Evolutionary conservation across 2,888 invertebrate genomes (phyloP).

Genomic region (Idaea dimidiata): DNA sequence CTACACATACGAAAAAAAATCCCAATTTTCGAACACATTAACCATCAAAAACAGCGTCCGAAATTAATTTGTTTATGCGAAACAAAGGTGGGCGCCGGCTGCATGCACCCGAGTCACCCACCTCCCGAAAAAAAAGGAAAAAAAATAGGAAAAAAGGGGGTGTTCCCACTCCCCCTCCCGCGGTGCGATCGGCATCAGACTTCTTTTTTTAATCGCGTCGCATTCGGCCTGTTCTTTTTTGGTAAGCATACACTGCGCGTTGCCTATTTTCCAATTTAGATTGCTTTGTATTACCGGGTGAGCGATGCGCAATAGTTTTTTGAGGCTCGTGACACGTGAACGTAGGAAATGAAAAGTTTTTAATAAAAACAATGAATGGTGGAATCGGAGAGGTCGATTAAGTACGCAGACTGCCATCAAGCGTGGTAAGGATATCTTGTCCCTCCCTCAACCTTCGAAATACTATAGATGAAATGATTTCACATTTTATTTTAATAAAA

Average conservation of each 20-base stretch:
- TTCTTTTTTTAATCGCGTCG: constrained; percentile 82
- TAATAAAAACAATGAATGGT: constrained; percentile 38
- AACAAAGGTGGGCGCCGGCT: constrained; percentile 79
- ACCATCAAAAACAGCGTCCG: constrained; percentile 78
- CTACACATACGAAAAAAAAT: constrained; percentile 37
- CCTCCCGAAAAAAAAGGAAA: constrained; percentile 75
- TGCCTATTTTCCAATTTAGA: constrained; percentile 82
- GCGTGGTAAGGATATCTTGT: background rate
- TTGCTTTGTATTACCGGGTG: constrained; percentile 80
- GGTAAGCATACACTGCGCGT: constrained; percentile 80
- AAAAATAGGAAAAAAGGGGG: constrained; percentile 66
- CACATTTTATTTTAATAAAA: too few relatives aligned
- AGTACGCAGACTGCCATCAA: background rate
- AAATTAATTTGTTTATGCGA: constrained; percentile 82
- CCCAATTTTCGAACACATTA: constrained; percentile 73
- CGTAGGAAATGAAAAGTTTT: constrained; percentile 69
- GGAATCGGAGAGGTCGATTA: constrained; percentile 16
- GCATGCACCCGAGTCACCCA: constrained; percentile 76
- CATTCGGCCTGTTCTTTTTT: constrained; percentile 77
- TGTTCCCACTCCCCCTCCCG: constrained; percentile 59
- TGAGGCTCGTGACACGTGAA: constrained; percentile 73
- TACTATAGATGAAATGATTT: background rate
- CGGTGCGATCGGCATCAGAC: constrained; percentile 79
- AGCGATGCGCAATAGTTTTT: constrained; percentile 79
- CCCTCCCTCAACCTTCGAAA: background rate